These are phyloP conservation scores for Blastobasis lacticolella DNA, from an alignment of 2,888 invertebrate species.

Conservation along the genomic window DNA sequence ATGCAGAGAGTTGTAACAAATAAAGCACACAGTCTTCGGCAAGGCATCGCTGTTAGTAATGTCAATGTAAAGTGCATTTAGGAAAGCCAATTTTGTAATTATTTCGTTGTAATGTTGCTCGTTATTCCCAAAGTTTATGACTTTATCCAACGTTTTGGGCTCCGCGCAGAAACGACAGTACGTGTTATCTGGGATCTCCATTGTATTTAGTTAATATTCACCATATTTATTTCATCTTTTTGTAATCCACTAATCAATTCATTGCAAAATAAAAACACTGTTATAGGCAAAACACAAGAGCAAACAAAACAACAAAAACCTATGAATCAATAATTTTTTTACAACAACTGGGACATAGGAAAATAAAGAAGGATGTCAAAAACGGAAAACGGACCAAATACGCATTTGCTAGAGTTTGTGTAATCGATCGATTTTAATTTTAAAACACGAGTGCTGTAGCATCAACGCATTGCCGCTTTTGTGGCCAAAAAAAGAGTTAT, in stretches of 20 bases:
- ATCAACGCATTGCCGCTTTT: constrained; percentile 9
- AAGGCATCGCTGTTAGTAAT: constrained; percentile 34
- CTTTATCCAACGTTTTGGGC: constrained; percentile 37
- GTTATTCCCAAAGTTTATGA: constrained; percentile 38
- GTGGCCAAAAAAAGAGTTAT: constrained; percentile 5
- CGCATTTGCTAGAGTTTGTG: too few relatives aligned
- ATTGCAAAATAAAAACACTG: background rate
- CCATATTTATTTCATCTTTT: background rate
- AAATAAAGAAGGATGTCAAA: too few relatives aligned
- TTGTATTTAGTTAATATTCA: constrained; percentile 7
- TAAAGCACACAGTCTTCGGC: constrained; percentile 54
- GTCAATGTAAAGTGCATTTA: constrained; percentile 57
- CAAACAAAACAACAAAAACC: too few relatives aligned
- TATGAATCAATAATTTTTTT: too few relatives aligned
- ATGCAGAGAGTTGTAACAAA: constrained; percentile 49
- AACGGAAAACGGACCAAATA: too few relatives aligned
- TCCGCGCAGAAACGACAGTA: constrained; percentile 59
- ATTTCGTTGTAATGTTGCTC: constrained; percentile 37
- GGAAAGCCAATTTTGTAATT: constrained; percentile 35
- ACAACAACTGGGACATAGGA: too few relatives aligned
- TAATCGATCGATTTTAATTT: too few relatives aligned
- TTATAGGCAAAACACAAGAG: too few relatives aligned
- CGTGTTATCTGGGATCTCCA: constrained; percentile 34
- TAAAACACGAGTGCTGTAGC: background rate
- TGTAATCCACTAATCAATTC: background rate